These are phyloP conservation scores for Gymnodraco acuticeps DNA, from an alignment of 2,797 vertebrate genomes.

Conservation along the genomic window DNA sequence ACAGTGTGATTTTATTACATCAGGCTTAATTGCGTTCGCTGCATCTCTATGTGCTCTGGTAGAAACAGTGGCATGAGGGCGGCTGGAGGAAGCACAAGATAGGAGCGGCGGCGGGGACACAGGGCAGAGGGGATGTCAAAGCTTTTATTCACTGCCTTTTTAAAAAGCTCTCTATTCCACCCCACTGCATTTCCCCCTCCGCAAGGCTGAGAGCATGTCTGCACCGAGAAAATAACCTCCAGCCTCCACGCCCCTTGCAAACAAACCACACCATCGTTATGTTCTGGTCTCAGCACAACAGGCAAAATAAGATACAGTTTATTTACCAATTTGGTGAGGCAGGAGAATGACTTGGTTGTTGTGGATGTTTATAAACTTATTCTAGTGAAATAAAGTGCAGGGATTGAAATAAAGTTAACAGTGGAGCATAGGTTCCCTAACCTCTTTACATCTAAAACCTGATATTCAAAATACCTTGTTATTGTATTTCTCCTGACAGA, in stretches of 20 bases:
- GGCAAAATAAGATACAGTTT: conserved; percentile 8
- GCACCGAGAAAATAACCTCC: conserved; percentile 59
- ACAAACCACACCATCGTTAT: conserved; percentile 40
- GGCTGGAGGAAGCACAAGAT: conserved; percentile 56
- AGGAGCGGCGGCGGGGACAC: conserved; percentile 39
- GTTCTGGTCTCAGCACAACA: conserved; percentile 31
- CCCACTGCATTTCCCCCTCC: conserved; percentile 44
- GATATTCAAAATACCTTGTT: conserved; percentile 35
- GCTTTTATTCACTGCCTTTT: conserved; percentile 85
- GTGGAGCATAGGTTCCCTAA: background rate
- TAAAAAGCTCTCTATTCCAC: conserved; percentile 78
- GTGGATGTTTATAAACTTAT: conserved; percentile 21
- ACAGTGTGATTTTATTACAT: conserved; percentile 81
- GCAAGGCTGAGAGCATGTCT: conserved; percentile 51
- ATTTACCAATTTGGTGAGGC: conserved; percentile 19
- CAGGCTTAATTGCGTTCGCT: conserved; percentile 75
- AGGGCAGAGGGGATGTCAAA: conserved; percentile 82
- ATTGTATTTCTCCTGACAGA: conserved; percentile 61
- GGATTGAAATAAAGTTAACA: conserved; percentile 14
- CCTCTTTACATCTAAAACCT: background rate
- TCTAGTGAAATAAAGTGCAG: conserved; percentile 2
- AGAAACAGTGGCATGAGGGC: conserved; percentile 63
- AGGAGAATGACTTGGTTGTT: background rate
- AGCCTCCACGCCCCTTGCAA: conserved; percentile 45
- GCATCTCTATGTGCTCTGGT: conserved; percentile 64